Base-by-base conservation (phyloP, 2,113 vertebrate genomes). In the Oophaga pumilio region DNA sequence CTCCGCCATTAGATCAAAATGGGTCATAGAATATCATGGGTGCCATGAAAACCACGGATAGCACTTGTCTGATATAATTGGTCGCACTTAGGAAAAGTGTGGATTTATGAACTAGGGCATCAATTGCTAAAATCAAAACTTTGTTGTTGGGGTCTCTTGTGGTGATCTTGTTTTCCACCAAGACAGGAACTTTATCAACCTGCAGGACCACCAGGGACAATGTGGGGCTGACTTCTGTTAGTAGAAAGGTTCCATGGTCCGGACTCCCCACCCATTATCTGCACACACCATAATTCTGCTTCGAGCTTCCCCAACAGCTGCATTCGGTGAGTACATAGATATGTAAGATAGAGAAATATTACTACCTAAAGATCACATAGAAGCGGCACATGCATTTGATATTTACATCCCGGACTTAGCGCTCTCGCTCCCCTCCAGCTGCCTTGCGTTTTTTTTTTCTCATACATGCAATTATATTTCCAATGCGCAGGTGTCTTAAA, bases 401-500 rank as follows among this genome's bases (percentile, higher is more conserved):
- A 53, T 69, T 68, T 69, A n/a, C 64, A 43, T 60, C 15, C n/a
- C 13, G 49, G 57, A 24, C 8, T 68, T 24, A 82, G 52, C 3
- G 33, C 80, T 66, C 50, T 66, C 24, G 18, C 17, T 43, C 50
- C 10, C 15, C 22, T 68, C 76, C 60, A 43, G 73, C 74, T 77
- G 11, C n/a, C 17, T 66, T n/a, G 33, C 26, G 14, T 26, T 64
- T 18, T 76, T 18, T 76, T 62, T 28, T 57, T 79, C 49, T 52
- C 62, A 12, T 64, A 22, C 76, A 50, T 24, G 14, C 56, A 81
- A 60, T 74, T 10, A 74, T 10, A 59, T 87, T 82, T 59, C 53
- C 33, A 56, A n/a, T 28, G 22, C 87, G 77, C 87, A 84, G 87
- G 87, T 88, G 80, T 84, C 73, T 83, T 56, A 14, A 56, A 84